Evolutionary conservation across 2,797 vertebrate genomes (phyloP).

Genomic region (Takifugu ocellatus): DNA sequence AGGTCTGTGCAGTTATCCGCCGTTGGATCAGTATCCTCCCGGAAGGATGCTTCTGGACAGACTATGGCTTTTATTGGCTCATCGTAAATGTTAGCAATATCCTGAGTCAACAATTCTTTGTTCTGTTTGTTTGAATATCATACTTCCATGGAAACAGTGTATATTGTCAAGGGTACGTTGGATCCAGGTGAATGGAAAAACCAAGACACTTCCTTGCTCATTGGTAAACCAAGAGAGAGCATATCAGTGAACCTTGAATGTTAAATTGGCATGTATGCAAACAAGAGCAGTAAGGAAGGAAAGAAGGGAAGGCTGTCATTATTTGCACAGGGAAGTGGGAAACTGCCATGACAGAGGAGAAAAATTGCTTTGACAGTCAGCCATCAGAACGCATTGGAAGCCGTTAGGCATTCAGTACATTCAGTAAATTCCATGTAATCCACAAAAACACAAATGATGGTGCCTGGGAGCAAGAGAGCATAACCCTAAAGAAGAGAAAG

Average conservation of each 20-base stretch:
- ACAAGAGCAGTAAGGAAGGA: constrained; percentile 31
- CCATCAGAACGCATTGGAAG: too few species aligned
- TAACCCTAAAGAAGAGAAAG: too few species aligned
- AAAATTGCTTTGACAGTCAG: too few species aligned
- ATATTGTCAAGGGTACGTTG: constrained; percentile 46
- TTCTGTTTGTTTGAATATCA: constrained; percentile 65
- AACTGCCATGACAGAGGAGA: constrained; percentile 18
- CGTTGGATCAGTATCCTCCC: constrained; percentile 29
- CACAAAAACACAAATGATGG: too few species aligned
- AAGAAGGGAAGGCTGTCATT: constrained; percentile 42
- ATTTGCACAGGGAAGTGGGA: constrained; percentile 36
- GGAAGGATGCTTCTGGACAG: constrained; percentile 38
- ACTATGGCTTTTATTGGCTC: constrained; percentile 38
- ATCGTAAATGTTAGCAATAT: constrained; percentile 64
- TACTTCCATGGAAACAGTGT: constrained; percentile 63
- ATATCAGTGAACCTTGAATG: constrained; percentile 42
- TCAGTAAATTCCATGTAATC: too few species aligned
- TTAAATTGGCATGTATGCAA: constrained; percentile 53
- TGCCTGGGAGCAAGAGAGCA: too few species aligned
- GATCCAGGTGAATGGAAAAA: constrained; percentile 47
- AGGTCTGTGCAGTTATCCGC: constrained; percentile 47
- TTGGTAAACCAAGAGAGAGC: constrained; percentile 36
- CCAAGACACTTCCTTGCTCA: constrained; percentile 52
- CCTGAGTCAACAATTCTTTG: constrained; percentile 56
- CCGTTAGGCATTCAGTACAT: too few species aligned